phyloP scores from a whole-genome alignment of 2,113 vertebrate genomes.

The Channa argus region DNA sequence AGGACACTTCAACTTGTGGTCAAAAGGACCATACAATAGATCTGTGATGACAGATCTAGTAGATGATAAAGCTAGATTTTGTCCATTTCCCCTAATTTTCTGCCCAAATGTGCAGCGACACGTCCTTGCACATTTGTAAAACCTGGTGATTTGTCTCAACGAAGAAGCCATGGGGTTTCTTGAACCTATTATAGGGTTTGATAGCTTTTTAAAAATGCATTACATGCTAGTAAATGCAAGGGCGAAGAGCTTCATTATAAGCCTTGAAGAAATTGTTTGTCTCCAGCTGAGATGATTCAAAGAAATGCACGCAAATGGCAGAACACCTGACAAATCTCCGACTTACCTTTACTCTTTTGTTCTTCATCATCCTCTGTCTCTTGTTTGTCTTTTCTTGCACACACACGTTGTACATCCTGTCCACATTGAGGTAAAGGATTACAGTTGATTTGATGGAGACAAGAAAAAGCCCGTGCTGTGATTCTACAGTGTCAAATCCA shows the following conservation, averaged over 20 bases:
- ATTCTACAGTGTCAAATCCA: constrained; percentile 62
- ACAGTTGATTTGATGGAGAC: constrained; percentile 65
- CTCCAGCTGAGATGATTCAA: constrained; percentile 4
- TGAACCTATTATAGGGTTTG: background rate
- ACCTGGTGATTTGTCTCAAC: constrained; percentile 2
- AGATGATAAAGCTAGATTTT: background rate
- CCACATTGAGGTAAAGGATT: constrained; percentile 63
- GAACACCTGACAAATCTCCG: constrained; percentile 18
- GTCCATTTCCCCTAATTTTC: background rate
- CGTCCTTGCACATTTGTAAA: background rate
- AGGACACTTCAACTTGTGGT: too few relatives aligned
- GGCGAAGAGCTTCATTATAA: constrained; percentile 13
- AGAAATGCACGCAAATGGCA: constrained; percentile 7
- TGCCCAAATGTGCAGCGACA: background rate
- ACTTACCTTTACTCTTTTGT: constrained; percentile 13
- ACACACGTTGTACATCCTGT: constrained; percentile 5
- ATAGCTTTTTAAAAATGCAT: constrained; percentile 43
- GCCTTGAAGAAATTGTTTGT: constrained; percentile 31
- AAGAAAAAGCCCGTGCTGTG: constrained; percentile 48
- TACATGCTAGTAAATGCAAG: constrained; percentile 20
- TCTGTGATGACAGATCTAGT: background rate
- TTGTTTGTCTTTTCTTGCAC: constrained; percentile 8
- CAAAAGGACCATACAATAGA: too few relatives aligned
- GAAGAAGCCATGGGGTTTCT: background rate
- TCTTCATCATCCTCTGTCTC: constrained; percentile 11